Base-by-base conservation (phyloP, 2,113 vertebrate genomes). In the Chionis minor region DNA sequence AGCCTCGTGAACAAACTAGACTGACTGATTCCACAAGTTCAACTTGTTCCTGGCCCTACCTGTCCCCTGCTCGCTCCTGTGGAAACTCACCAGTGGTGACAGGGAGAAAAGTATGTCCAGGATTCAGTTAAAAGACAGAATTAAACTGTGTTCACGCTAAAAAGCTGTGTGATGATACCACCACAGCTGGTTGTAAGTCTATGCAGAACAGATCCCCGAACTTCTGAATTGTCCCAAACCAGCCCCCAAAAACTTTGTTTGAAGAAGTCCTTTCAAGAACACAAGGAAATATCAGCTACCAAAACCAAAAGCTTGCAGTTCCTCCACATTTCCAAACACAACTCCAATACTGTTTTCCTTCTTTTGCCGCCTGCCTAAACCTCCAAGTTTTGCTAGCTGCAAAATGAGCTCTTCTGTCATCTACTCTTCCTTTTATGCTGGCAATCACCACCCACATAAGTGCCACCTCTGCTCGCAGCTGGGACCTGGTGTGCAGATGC, bases 161-260 rank as follows among this genome's bases (percentile, higher is more conserved):
- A 71, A 66, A 33, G 63, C 14, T 0, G 0, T 0, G 2, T 9
- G 26, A 10, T n/a, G 61, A 83, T 66, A 32, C 40, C 5, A 5
- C 15, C 54, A 21, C 0, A 2, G 28, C 28, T 65, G 49, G 11
- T 20, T 73, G 21, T 15, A 56, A 59, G 0, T 5, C 4, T 55
- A 24, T 2, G 12, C 7, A 56, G 27, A 83, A 14, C 7, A 69
- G 19, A 80, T 58, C 4, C 58, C 26, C 66, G 28, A 61, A 45
- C 8, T 42, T 42, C 35, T 40, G 27, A 54, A 27, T 9, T 62
- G 11, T 24, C 7, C 9, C 28, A 4, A 62, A 5, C 5, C 22
- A 28, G 35, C 12, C 1, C 17, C 33, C 1, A 20, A 54, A 73
- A 18, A 3, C 9, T 56, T n/a, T 61, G 4, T 35, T 54, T 63